These are phyloP conservation scores for Trachelus tabidus DNA, from an alignment of 2,888 invertebrate genomes.

Conservation along the genomic window DNA sequence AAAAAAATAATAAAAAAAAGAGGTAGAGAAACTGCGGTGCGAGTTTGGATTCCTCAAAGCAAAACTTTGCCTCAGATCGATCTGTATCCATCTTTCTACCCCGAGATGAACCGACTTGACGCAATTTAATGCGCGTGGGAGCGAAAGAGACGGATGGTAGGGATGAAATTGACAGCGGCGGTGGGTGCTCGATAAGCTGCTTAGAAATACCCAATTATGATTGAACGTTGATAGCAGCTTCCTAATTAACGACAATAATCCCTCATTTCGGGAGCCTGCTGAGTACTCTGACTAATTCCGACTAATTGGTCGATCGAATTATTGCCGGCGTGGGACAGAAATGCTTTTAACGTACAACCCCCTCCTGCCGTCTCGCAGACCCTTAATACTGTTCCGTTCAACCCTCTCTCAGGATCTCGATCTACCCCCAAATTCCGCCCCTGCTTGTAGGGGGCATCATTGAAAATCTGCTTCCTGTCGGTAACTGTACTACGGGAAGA, in stretches of 20 bases:
- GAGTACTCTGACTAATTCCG: constrained; percentile 17
- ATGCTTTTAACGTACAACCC: not conserved
- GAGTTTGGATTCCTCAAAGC: not conserved
- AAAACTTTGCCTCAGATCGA: not conserved
- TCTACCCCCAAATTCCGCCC: not conserved
- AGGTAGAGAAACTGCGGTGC: not conserved
- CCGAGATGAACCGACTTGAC: not conserved
- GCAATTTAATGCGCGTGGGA: not conserved
- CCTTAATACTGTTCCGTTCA: not conserved
- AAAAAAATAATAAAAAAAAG: no score
- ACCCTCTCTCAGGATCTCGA: not conserved
- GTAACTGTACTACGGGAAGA: not conserved
- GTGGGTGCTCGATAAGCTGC: constrained; percentile 9
- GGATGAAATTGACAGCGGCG: not conserved
- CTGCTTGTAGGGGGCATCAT: not conserved
- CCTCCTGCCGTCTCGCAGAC: not conserved
- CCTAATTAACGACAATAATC: constrained; percentile 15
- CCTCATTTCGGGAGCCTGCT: constrained; percentile 12
- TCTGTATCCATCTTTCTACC: not conserved
- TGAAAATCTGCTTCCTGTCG: not conserved
- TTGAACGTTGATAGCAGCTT: constrained; percentile 13
- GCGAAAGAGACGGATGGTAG: not conserved
- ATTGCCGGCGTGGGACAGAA: not conserved
- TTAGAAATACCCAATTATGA: constrained; percentile 18
- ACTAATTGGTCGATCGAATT: constrained; percentile 18